These are phyloP conservation scores for Drosophila obscura DNA, from an alignment of 1,140 invertebrate genomes.

Conservation along the genomic window DNA sequence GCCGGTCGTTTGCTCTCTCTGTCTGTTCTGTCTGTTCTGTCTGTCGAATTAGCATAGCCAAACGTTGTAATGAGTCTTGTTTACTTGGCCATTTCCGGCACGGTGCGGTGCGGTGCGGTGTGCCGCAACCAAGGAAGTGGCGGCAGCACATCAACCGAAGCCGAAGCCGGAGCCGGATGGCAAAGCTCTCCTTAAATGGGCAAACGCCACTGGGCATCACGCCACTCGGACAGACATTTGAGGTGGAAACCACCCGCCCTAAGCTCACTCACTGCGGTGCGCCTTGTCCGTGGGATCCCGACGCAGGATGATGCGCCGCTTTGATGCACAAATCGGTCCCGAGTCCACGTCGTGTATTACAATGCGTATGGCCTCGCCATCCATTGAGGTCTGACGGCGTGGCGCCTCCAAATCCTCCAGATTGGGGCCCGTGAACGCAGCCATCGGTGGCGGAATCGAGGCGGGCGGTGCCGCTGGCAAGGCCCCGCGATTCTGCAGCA, in stretches of 20 bases:
- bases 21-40: constrained; percentile 1
- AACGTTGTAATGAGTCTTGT: constrained; percentile 80
- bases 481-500: constrained; percentile 86
- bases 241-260: constrained; percentile 24
- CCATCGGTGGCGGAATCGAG: constrained; percentile 85
- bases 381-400: constrained; percentile 91
- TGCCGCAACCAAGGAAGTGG: constrained; percentile 10
- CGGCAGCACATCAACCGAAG: constrained; percentile 43
- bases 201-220: background rate
- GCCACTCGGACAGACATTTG: constrained; percentile 22
- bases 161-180: constrained; percentile 27
- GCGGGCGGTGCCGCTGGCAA: constrained; percentile 84
- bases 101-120: constrained; percentile 27
- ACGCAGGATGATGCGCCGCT: constrained; percentile 89
- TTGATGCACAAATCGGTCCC: constrained; percentile 87
- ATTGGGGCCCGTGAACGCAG: constrained; percentile 85
- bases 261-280: constrained; percentile 90
- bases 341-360: constrained; percentile 96
- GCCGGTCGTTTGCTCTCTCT: constrained; percentile 14
- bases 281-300: constrained; percentile 93
- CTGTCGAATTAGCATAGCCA: constrained; percentile 76
- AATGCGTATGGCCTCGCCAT: constrained; percentile 95
- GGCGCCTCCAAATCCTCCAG: constrained; percentile 86
- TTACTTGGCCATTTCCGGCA: constrained; percentile 80
- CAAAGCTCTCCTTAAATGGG: no score